Conservation (phyloP, 2,888 invertebrate genomes). For the Leucophenga maculata region DNA sequence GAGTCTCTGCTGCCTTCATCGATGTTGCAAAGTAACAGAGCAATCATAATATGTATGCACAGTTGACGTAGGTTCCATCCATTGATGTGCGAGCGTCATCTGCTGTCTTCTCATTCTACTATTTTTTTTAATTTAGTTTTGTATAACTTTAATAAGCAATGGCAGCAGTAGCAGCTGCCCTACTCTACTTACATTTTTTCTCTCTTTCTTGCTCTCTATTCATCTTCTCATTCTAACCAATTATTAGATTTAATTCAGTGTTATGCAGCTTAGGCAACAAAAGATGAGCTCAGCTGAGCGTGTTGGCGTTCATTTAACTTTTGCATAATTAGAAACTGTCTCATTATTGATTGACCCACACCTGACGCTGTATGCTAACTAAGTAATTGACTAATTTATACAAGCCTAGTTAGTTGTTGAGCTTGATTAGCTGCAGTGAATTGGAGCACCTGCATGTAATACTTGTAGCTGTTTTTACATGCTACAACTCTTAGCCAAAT, state of each 20-base stretch:
- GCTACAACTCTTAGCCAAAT: too few relatives aligned
- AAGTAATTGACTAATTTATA: too few relatives aligned
- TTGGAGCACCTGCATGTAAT: too few relatives aligned
- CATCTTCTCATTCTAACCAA: not conserved
- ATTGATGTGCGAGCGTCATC: not conserved
- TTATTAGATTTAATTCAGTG: constrained; percentile 4
- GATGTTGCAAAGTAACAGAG: constrained; percentile 14
- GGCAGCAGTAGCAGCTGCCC: not conserved
- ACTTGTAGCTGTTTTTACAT: too few relatives aligned
- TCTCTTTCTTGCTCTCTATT: not conserved
- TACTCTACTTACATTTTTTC: not conserved
- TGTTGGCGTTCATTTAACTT: not conserved
- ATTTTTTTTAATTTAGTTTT: too few relatives aligned
- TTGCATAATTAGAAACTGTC: too few relatives aligned
- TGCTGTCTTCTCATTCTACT: not conserved
- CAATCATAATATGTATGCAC: constrained; percentile 10
- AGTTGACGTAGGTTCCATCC: not conserved
- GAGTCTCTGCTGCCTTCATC: not conserved
- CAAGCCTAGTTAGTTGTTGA: too few relatives aligned
- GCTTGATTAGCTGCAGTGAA: too few relatives aligned
- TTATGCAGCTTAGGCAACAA: not conserved
- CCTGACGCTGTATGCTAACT: too few relatives aligned
- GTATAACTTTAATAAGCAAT: too few relatives aligned
- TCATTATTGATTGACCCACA: too few relatives aligned
- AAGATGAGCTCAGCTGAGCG: not conserved